These are phyloP conservation scores for Nemopilema nomurai DNA, from an alignment of 30 jellyfish, hydroid and myxozoan genomes.

Conservation along the genomic window DNA sequence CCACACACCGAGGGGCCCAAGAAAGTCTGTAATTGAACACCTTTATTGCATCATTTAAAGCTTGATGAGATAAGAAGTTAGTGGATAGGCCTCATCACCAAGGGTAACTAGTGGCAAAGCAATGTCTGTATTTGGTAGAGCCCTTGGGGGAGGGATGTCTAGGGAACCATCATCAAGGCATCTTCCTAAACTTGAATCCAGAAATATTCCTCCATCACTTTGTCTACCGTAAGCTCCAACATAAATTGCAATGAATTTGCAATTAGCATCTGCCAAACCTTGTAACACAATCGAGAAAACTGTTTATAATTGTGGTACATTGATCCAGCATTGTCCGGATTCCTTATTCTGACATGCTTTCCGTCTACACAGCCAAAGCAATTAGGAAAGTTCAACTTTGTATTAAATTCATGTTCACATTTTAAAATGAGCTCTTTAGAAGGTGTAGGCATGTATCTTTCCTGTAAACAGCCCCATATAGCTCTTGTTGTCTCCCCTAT, in stretches of 20 bases:
- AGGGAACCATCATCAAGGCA: conserved; percentile 5
- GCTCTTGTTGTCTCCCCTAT: conserved; percentile 5
- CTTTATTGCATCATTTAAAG: background rate
- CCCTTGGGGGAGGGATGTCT: conserved; percentile 6
- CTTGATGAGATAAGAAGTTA: conserved; percentile 5
- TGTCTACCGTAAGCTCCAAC: conserved; percentile 44
- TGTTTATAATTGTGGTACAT: conserved; percentile 32
- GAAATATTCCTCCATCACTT: conserved; percentile 36
- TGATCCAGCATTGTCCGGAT: conserved; percentile 27
- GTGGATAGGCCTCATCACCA: conserved; percentile 43
- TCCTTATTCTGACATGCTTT: conserved; percentile 1
- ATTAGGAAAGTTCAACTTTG: conserved; percentile 9
- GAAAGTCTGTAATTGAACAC: conserved; percentile 38
- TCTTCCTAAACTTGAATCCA: conserved; percentile 7
- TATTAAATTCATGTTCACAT: background rate
- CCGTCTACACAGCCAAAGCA: conserved; percentile 43
- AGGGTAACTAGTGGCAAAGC: conserved; percentile 20
- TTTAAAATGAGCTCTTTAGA: background rate
- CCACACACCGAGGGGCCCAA: conserved; percentile 17
- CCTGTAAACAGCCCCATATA: conserved; percentile 3
- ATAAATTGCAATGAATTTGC: conserved; percentile 21
- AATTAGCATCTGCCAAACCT: conserved; percentile 41
- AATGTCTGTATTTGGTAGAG: conserved; percentile 1
- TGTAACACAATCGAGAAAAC: conserved; percentile 18
- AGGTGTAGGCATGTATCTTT: conserved; percentile 17